phyloP scores from a whole-genome alignment of 2,888 invertebrate species.

The Acrocyrtus sp. region DNA sequence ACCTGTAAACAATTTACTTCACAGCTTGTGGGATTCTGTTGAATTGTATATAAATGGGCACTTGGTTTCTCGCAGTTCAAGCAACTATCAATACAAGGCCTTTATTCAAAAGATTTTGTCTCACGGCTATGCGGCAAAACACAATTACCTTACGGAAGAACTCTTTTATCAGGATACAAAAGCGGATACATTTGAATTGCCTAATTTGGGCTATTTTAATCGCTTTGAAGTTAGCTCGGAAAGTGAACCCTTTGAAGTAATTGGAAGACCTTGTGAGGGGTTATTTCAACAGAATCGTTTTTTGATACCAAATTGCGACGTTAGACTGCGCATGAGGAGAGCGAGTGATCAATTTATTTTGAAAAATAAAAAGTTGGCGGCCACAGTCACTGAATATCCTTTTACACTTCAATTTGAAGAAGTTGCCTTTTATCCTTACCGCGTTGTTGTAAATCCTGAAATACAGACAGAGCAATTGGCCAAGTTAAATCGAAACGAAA shows the following conservation, averaged over 20 bases:
- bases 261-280: background rate
- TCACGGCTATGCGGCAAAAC: background rate
- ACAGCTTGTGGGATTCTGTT: background rate
- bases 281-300: constrained; percentile 9
- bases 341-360: background rate
- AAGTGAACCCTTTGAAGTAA: background rate
- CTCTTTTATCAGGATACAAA: constrained; percentile 4
- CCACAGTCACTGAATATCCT: background rate
- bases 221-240: background rate
- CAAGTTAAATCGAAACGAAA: background rate
- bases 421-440: background rate
- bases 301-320: background rate
- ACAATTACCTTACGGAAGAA: background rate
- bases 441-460: background rate
- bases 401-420: background rate
- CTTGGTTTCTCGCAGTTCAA: background rate
- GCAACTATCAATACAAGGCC: constrained; percentile 1
- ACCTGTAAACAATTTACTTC: background rate
- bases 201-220: background rate
- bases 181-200: background rate
- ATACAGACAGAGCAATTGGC: background rate
- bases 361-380: background rate
- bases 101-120: background rate
- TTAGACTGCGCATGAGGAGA: background rate
- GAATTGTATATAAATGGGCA: constrained; percentile 7